Evolutionary conservation across 2,113 vertebrate genomes (phyloP).

Genomic region (Brachyhypopomus gauderio): DNA sequence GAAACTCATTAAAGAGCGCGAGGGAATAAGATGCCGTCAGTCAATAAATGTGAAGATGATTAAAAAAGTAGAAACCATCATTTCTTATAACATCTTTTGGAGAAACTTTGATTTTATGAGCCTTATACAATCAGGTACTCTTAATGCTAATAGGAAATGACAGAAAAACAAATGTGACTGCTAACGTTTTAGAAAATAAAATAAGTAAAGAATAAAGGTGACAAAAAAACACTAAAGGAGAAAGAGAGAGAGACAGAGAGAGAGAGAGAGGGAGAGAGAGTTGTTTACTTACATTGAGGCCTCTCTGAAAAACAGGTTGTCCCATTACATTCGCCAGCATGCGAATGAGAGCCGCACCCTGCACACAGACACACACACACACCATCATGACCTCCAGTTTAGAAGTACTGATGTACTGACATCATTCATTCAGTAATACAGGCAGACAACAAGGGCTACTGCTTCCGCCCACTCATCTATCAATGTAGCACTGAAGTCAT

Average conservation of each 20-base stretch:
- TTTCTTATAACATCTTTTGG: not conserved
- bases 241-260: not conserved
- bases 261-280: not conserved
- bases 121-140: not conserved
- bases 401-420: not conserved
- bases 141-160: not conserved
- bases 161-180: not conserved
- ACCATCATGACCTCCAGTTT: not conserved
- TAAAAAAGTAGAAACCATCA: conserved; percentile 19
- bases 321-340: conserved; percentile 99
- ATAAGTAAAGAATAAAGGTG: not conserved
- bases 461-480: not conserved
- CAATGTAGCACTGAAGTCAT: not conserved
- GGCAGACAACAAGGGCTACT: not conserved
- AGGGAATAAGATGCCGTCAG: too few species aligned
- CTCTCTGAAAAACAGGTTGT: conserved; percentile 89
- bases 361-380: conserved; percentile 13
- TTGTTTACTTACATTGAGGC: conserved; percentile 88
- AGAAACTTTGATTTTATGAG: not conserved
- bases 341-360: conserved; percentile 97
- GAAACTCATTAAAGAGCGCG: not conserved
- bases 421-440: not conserved
- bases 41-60: not conserved
- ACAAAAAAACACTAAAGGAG: not conserved
- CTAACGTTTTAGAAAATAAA: not conserved